Evolutionary conservation across 2,113 vertebrate genomes (phyloP).

Genomic region (Antechinus flavipes): DNA sequence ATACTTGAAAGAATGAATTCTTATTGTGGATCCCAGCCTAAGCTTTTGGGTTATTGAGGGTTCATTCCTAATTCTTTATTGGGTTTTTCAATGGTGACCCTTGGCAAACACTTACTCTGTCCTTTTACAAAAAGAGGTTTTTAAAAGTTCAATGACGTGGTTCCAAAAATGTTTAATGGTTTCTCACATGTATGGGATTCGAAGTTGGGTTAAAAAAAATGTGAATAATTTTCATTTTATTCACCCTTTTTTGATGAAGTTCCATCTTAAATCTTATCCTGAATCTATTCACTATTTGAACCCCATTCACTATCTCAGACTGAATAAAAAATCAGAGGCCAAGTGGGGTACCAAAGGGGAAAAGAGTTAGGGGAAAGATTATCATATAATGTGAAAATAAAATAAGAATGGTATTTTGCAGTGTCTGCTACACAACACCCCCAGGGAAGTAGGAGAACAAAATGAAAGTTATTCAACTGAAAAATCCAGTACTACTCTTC

Average conservation of each 20-base stretch:
- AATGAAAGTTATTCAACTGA: background rate
- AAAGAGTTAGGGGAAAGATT: background rate
- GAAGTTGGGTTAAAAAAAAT: background rate
- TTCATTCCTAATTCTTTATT: conserved; percentile 31
- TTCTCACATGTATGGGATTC: background rate
- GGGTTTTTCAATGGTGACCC: conserved; percentile 13
- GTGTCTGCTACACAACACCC: background rate
- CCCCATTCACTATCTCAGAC: background rate
- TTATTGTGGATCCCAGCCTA: background rate
- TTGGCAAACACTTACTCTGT: background rate
- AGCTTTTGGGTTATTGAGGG: background rate
- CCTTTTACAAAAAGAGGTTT: conserved; percentile 15
- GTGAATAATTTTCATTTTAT: background rate
- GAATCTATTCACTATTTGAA: background rate
- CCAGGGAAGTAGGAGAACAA: background rate
- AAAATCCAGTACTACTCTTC: background rate
- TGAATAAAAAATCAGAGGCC: background rate
- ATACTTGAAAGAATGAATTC: background rate
- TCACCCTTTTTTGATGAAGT: background rate
- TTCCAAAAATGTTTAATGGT: background rate
- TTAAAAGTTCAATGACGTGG: background rate
- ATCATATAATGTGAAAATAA: background rate
- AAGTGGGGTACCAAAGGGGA: background rate
- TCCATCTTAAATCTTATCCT: background rate
- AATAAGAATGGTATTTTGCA: background rate